Percentiles rank a stretch among this genome's conserved stretches.
Evolutionary conservation across 2,113 vertebrate genomes (phyloP).

Genomic region (Raja brachyura): DNA sequence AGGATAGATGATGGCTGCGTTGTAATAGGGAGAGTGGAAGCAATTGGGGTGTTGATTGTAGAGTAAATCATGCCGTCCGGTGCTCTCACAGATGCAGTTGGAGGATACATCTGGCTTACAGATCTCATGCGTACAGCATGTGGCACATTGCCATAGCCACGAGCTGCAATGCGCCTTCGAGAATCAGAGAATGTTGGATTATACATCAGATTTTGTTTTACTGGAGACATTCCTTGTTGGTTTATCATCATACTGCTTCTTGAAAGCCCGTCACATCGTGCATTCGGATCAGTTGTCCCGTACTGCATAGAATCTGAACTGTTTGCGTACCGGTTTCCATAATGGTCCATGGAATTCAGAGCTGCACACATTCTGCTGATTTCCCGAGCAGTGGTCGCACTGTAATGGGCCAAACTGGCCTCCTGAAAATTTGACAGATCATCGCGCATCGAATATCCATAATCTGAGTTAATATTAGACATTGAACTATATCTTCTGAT

Average conservation of each 20-base stretch:
- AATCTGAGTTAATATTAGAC: conserved; percentile 91
- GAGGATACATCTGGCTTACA: conserved; percentile 77
- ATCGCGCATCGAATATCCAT: conserved; percentile 64
- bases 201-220: conserved; percentile 74
- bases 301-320: conserved; percentile 74
- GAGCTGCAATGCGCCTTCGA: conserved; percentile 58
- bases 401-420: conserved; percentile 88
- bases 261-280: conserved; percentile 52
- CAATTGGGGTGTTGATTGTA: conserved; percentile 94
- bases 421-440: conserved; percentile 74
- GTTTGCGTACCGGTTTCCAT: conserved; percentile 68
- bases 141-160: conserved; percentile 65
- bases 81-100: conserved; percentile 72
- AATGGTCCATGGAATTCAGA: conserved; percentile 91
- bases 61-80: conserved; percentile 98
- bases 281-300: conserved; percentile 62
- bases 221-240: conserved; percentile 69
- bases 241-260: conserved; percentile 50
- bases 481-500: conserved; percentile 85
- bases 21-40: conserved; percentile 95
- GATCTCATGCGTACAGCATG: conserved; percentile 69
- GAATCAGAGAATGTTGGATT: conserved; percentile 70
- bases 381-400: conserved; percentile 89
- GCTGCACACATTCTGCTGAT: conserved; percentile 97
- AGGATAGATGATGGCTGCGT: conserved; percentile 85